Conservation (phyloP, 2,797 vertebrate genomes). For the Phataginus tetradactyla region DNA sequence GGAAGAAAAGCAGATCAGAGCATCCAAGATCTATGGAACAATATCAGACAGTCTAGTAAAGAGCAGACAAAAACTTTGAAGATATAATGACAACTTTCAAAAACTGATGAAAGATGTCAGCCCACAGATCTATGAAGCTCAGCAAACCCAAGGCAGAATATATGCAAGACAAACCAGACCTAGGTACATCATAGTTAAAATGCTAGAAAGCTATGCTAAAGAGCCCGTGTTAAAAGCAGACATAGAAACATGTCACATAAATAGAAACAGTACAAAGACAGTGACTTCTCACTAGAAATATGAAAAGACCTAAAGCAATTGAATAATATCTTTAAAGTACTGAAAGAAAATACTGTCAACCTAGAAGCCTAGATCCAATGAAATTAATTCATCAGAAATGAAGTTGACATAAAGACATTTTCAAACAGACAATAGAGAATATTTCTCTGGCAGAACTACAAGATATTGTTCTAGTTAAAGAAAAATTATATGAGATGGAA, state of each 20-base stretch:
- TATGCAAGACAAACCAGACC: neutral
- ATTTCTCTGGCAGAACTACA: neutral
- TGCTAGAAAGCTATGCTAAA: neutral
- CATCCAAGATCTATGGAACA: neutral
- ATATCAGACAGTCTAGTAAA: neutral
- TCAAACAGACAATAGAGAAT: neutral
- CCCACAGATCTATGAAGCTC: neutral
- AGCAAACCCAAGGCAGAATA: neutral
- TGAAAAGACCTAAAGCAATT: neutral
- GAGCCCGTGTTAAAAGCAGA: neutral
- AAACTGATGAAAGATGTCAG: neutral
- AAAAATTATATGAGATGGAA: neutral
- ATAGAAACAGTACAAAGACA: neutral
- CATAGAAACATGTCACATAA: neutral
- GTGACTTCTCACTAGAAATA: neutral
- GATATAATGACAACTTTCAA: neutral
- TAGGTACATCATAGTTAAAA: neutral
- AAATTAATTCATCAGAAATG: neutral
- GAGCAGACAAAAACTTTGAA: neutral
- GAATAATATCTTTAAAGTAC: neutral
- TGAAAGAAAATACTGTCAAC: neutral
- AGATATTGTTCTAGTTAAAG: neutral
- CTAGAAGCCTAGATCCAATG: neutral
- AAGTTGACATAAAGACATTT: neutral
- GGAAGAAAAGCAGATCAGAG: neutral